These are phyloP conservation scores for Drosophila sechellia DNA, from an alignment of 1,140 invertebrate species.

Conservation along the genomic window DNA sequence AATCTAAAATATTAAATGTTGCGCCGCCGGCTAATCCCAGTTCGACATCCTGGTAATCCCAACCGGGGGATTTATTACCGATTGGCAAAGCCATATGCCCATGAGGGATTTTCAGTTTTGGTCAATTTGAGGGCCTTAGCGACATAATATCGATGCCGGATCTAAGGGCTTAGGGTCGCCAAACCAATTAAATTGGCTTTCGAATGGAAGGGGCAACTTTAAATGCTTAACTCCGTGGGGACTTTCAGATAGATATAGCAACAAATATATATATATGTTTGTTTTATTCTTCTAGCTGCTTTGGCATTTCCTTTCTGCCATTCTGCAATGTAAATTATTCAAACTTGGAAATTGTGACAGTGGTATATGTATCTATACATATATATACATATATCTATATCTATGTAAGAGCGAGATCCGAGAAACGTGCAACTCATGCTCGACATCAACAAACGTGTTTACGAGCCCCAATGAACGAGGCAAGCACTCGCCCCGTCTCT, in stretches of 20 bases:
- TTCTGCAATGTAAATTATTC: slow-evolving; percentile 54
- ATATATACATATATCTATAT: not conserved
- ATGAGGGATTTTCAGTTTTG: slow-evolving; percentile 11
- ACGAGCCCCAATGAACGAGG: slow-evolving; percentile 43
- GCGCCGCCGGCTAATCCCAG: slow-evolving; percentile 19
- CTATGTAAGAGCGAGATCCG: not conserved
- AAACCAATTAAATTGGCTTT: slow-evolving; percentile 66
- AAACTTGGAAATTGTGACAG: slow-evolving; percentile 51
- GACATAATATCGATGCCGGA: slow-evolving; percentile 62
- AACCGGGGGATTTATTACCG: slow-evolving; percentile 56
- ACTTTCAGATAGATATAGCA: not conserved
- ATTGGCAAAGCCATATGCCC: slow-evolving; percentile 41
- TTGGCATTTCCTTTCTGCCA: slow-evolving; percentile 1
- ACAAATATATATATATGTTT: not conserved
- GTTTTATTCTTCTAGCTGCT: slow-evolving; percentile 13
- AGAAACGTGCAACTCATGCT: slow-evolving; percentile 24
- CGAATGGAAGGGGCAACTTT: slow-evolving; percentile 30
- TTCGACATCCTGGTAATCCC: slow-evolving; percentile 50
- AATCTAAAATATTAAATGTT: not conserved
- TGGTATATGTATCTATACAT: not conserved
- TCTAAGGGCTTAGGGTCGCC: slow-evolving; percentile 42
- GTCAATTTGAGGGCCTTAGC: slow-evolving; percentile 24
- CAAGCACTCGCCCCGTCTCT: slow-evolving; percentile 6
- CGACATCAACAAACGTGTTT: slow-evolving; percentile 51
- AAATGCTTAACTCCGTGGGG: slow-evolving; percentile 27